Conservation (phyloP, 2,113 vertebrate species). For the Scartelaos histophorus region DNA sequence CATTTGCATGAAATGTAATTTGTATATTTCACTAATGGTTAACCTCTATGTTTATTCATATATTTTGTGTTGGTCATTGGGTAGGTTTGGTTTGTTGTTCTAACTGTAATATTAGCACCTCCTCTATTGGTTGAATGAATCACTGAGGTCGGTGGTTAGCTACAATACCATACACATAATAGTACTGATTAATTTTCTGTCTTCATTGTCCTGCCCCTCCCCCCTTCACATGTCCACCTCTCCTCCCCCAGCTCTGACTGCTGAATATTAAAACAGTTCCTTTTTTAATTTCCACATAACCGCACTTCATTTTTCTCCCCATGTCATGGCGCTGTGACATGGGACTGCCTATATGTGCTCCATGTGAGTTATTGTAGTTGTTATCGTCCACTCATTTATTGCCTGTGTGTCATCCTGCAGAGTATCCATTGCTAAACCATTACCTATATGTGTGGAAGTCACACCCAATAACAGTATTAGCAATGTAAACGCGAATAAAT, state of each 20-base stretch:
- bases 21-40: not conserved
- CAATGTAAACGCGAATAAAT: slow-evolving; percentile 54
- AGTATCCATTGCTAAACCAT: slow-evolving; percentile 58
- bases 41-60: not conserved
- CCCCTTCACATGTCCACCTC: slow-evolving; percentile 38
- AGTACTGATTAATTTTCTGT: slow-evolving; percentile 77
- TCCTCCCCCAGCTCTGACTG: slow-evolving; percentile 49
- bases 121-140: slow-evolving; percentile 68
- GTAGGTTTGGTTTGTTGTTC: slow-evolving; percentile 60
- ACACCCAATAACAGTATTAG: slow-evolving; percentile 56
- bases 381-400: slow-evolving; percentile 61
- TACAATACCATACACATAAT: slow-evolving; percentile 69
- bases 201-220: slow-evolving; percentile 53
- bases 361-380: slow-evolving; percentile 62
- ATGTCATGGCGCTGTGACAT: slow-evolving; percentile 52
- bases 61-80: slow-evolving; percentile 13
- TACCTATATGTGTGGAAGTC: slow-evolving; percentile 38
- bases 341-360: slow-evolving; percentile 46
- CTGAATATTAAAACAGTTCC: slow-evolving; percentile 73
- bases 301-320: slow-evolving; percentile 66
- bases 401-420: slow-evolving; percentile 47
- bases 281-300: slow-evolving; percentile 74
- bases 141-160: slow-evolving; percentile 69
- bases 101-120: slow-evolving; percentile 45
- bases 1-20: not conserved